Evolutionary conservation across 2,888 invertebrate species (phyloP), one percentile per base, ranked within the genome.

Genomic region (Acleris laterana): DNA sequence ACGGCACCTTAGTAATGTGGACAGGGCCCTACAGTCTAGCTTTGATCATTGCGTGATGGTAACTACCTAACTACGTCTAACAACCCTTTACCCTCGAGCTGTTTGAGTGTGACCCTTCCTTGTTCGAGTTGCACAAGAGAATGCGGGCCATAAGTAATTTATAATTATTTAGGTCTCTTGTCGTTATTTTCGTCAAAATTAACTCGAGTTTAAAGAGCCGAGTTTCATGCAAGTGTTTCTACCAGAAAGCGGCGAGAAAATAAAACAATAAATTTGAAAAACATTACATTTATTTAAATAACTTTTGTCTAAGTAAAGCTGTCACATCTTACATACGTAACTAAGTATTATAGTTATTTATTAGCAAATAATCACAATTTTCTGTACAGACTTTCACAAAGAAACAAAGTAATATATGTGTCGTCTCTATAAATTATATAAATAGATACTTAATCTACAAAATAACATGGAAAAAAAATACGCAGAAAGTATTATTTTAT

Each of bases 241-340:
- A 82, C 71, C 53, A 82, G 79, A 75, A 86, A 61, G 58, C 46
- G 22, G 28, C 64, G 70, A 74, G 76, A 72, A 83, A 84, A 78
- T 72, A 74, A 93, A 91, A 88, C 87, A 83, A 88, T 74, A 67
- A 78, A 80, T 81, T 80, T 83, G 80, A 77, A 81, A 82, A 84
- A 85, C 78, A 81, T 85, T 85, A 89, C 82, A 87, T 88, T 88
- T 88, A 88, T 90, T 84, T 84, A 89, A 90, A 89, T 86, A 87
- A 83, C 85, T 89, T 88, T 88, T 83, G 84, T 88, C 89, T 90
- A 91, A 84, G 84, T 91, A 91, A 92, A 91, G 92, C 90, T 91
- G 89, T 92, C 90, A 90, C 89, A 90, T 90, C 88, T 89, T 90
- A 90, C 84, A 87, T 84, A 85, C 52, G 71, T 66, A 67, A 56